These are phyloP conservation scores for Haliclona indistincta DNA, from an alignment of 37 sponge, comb jelly and placozoan genomes.

Conservation along the genomic window DNA sequence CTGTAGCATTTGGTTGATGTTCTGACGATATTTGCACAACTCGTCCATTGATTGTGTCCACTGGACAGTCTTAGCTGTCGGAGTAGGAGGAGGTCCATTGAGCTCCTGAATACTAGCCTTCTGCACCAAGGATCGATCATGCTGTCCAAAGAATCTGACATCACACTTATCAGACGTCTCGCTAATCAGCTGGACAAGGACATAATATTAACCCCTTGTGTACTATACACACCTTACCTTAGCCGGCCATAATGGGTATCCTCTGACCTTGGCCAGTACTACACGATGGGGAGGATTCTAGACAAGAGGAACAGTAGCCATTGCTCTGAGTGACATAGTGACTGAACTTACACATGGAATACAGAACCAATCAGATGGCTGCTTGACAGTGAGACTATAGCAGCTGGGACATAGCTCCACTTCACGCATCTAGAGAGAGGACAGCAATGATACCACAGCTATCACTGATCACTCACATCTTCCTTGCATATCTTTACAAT, in stretches of 20 bases:
- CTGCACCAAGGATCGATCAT: constrained; percentile 74
- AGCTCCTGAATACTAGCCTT: constrained; percentile 55
- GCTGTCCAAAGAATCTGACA: constrained; percentile 94
- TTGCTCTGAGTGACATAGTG: neutral
- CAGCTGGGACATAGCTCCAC: constrained; percentile 88
- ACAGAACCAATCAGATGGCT: constrained; percentile 85
- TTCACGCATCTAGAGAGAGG: constrained; percentile 77
- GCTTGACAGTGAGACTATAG: constrained; percentile 73
- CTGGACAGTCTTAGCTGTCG: constrained; percentile 66
- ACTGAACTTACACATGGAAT: constrained; percentile 77
- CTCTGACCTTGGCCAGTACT: constrained; percentile 90
- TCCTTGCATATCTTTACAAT: constrained; percentile 81
- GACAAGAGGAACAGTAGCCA: neutral
- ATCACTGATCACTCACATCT: constrained; percentile 62
- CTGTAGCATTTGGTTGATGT: constrained; percentile 57
- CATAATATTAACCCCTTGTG: neutral
- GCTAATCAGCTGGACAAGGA: constrained; percentile 61
- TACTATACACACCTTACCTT: constrained; percentile 54
- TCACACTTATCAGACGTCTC: constrained; percentile 86
- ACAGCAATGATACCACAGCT: neutral
- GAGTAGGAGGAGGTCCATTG: constrained; percentile 61
- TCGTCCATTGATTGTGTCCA: constrained; percentile 80
- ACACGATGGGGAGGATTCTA: constrained; percentile 76
- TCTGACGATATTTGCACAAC: constrained; percentile 68
- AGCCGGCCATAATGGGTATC: constrained; percentile 95